Base-by-base conservation (phyloP, 2,888 invertebrate genomes). In the Torymus tubicola region DNA sequence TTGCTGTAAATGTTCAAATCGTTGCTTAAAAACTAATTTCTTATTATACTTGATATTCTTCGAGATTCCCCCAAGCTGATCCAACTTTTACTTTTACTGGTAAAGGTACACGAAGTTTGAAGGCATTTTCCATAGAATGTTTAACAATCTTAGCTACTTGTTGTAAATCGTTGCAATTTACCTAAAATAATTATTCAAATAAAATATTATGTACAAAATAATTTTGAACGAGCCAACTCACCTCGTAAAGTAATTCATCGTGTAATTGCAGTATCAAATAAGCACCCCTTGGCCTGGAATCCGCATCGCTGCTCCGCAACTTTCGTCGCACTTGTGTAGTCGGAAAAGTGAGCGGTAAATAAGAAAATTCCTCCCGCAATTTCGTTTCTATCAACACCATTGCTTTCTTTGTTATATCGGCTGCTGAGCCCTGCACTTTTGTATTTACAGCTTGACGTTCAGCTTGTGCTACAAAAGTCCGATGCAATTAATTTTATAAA, bases 401-500 rank as follows among this genome's bases (percentile, higher is more conserved):
- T 0, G 98, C 98, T 78, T 93, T 94, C 91, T 99, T 99, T 0
- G 96, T 96, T 64, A 99, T 94, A 91, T 99, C 99, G 0, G 99
- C 97, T 0, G 99, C 99, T 0, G 99, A 98, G 0, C 99, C 99
- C 92, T 99, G 99, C 72, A 99, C 95, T 14, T 95, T 96, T 1
- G 98, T 96, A 90, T 99, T 99, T 0, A 99, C 94, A 14, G 98
- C 98, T 92, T 99, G 98, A n/a, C 99, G 93, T 91, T 98, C 98
- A 0, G 97, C 96, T 92, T 97, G 94, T 86, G 93, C 96, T 95
- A 67, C 13, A 81, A 83, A 73, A 71, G 31, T 31, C 31, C 1
- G 5, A 31, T 31, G 31, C 3, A 4, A 31, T 31, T 31, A 31
- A 4, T 31, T 31, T 31, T 31, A 42, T 0, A 24, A 21, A 12